These are phyloP conservation scores for Macroteleia sp. DNA, from an alignment of 2,888 invertebrate genomes.

Conservation along the genomic window DNA sequence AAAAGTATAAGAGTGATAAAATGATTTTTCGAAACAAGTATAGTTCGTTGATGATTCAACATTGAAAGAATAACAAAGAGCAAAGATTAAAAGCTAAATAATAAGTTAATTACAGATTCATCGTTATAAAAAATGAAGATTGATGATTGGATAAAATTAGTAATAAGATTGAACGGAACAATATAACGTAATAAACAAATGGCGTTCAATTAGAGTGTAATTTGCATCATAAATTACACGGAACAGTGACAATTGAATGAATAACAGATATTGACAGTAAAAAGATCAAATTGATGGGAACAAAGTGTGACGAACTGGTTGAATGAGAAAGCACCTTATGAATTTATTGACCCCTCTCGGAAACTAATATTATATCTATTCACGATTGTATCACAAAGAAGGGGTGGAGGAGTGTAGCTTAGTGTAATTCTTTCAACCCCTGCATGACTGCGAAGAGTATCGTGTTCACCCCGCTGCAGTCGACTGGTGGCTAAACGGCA, in stretches of 20 bases:
- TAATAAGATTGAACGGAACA: neutral
- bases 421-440: conserved; percentile 60
- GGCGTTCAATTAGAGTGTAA: conserved; percentile 15
- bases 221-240: conserved; percentile 13
- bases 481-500: conserved; percentile 78
- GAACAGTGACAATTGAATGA: conserved; percentile 2
- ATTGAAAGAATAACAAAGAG: neutral
- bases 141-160: neutral
- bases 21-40: too few species aligned
- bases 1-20: too few species aligned
- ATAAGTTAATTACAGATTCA: conserved; percentile 16
- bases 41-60: neutral
- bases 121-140: conserved; percentile 9
- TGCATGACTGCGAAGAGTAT: conserved; percentile 73
- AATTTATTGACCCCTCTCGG: conserved; percentile 48
- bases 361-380: conserved; percentile 56
- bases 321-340: conserved; percentile 54
- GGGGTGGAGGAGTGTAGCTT: conserved; percentile 54
- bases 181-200: conserved; percentile 20
- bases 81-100: conserved; percentile 2
- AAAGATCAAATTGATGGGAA: conserved; percentile 47
- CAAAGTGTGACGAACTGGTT: conserved; percentile 31
- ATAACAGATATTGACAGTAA: conserved; percentile 24
- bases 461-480: conserved; percentile 76
- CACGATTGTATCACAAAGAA: conserved; percentile 16